Evolutionary conservation across 2,113 vertebrate species (phyloP), one percentile per base, ranked within the genome.

Genomic region (Hirundichthys speculiger): DNA sequence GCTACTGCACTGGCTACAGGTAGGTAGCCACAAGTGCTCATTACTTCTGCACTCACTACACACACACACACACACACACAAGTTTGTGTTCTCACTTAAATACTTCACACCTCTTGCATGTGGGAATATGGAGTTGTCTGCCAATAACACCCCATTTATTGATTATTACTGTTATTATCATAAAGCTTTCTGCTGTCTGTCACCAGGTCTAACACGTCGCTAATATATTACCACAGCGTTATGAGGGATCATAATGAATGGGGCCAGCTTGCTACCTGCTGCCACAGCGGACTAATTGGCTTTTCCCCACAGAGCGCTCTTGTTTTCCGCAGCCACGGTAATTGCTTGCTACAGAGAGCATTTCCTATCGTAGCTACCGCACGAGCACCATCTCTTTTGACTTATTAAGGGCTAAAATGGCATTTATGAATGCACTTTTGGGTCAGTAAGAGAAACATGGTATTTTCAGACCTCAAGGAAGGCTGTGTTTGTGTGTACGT

Each of bases 261-360:
- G 60, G 69, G 82, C 77, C 73, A 18, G 66, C 70, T 51, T 51
- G 64, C 69, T 84, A 86, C 83, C 87, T 86, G 82, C 76, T 81
- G 79, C 82, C 66, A 49, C 57, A 0, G 43, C 15, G 19, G 70
- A 82, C 87, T 84, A 86, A 88, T 90, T 87, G 84, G 76, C 80
- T 77, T 88, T 62, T 82, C 77, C 83, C 83, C 75, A 75, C 81
- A 86, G 85, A 75, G 80, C 54, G 49, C 78, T 80, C 78, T 69
- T 82, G 80, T 85, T 84, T 84, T 79, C 70, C 22, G 73, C 73
- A 63, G 75, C 61, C 52, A 2, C 66, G 58, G 82, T 85, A 86
- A 90, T 86, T 88, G 82, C 79, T 77, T 14, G 52, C 64, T 82
- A 64, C 82, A 65, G 62, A n/a, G 50, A 75, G 73, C 27, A 0